Evolutionary conservation across 2,888 invertebrate genomes (phyloP), one percentile per base, ranked within the genome.

Genomic region (Philereme transversata): DNA sequence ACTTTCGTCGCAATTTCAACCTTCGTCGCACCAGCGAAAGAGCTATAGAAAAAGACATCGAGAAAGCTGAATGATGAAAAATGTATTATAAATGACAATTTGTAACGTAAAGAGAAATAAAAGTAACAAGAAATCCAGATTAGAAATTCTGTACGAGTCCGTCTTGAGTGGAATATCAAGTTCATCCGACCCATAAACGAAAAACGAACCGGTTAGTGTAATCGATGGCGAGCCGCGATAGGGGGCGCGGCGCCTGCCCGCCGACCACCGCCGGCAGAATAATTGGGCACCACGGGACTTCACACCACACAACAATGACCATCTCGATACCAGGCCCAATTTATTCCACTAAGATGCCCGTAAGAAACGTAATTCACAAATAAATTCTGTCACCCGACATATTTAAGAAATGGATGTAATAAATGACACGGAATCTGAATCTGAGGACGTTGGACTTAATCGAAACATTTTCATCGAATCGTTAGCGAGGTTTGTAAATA

Each of bases 221-320:
- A 88, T 89, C 88, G 91, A 92, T 92, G 90, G 88, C 88, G 82
- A 86, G 87, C 82, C 84, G 84, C 87, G 90, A 91, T 91, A 90
- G 82, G 87, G 83, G 83, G 83, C 82, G 78, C 78, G 90, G 90
- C 90, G 90, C 89, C 90, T 83, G 82, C 80, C 76, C 75, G 85
- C 77, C 87, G 87, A 85, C 88, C 90, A 84, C 88, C 88, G 89
- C 87, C 79, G 82, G 75, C 85, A 81, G 83, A 86, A 86, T 91
- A 91, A 91, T 91, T 91, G 91, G 89, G 81, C 90, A 84, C 91
- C 87, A 79, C 91, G 81, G 91, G 91, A 91, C 90, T 91, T 91
- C 90, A 91, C 91, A 91, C 91, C 86, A 87, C 78, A 73, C 70
- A 62, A 71, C 76, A 77, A 77, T 77, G 73, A 75, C 72, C 78